A percentile compares a stretch with the other conserved stretches of the same genome.
Evolutionary conservation across 2,888 invertebrate genomes (phyloP).

Genomic region (Melinopterus prodromus): DNA sequence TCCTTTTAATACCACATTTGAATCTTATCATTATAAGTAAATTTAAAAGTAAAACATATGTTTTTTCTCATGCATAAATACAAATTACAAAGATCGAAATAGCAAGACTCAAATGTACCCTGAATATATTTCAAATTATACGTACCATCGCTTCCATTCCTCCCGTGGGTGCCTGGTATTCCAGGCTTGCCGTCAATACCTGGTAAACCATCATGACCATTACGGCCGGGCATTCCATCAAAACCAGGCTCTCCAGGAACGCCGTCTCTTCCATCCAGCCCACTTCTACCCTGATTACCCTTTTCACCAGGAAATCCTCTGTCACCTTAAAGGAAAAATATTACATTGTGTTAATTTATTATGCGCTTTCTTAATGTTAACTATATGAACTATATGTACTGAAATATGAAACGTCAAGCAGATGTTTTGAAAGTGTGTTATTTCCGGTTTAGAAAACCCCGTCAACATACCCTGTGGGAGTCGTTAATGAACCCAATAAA

Average conservation of each 20-base stretch:
- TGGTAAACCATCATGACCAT: constrained; percentile 80
- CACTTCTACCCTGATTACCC: constrained; percentile 75
- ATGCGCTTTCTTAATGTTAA: too few relatives aligned
- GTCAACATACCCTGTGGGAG: too few relatives aligned
- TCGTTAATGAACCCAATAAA: too few relatives aligned
- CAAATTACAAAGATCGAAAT: neutral
- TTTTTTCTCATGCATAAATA: too few relatives aligned
- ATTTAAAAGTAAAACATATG: too few relatives aligned
- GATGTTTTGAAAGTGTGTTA: too few relatives aligned
- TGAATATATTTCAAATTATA: too few relatives aligned
- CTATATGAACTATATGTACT: too few relatives aligned
- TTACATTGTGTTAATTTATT: neutral
- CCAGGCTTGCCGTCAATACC: constrained; percentile 80
- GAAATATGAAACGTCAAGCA: too few relatives aligned
- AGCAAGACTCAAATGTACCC: neutral
- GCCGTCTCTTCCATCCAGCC: constrained; percentile 87
- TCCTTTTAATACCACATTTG: neutral
- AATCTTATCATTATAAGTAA: too few relatives aligned
- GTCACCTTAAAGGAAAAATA: constrained; percentile 44
- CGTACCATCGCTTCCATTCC: constrained; percentile 73
- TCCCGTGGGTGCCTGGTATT: constrained; percentile 73
- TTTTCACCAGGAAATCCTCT: constrained; percentile 60
- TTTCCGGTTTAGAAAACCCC: too few relatives aligned
- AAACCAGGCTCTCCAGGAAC: constrained; percentile 91
- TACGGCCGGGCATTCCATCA: constrained; percentile 85